Percentiles rank a stretch among this genome's conserved stretches.
Conservation (phyloP, 2,888 invertebrate genomes). For the Chloromyia formosa region DNA sequence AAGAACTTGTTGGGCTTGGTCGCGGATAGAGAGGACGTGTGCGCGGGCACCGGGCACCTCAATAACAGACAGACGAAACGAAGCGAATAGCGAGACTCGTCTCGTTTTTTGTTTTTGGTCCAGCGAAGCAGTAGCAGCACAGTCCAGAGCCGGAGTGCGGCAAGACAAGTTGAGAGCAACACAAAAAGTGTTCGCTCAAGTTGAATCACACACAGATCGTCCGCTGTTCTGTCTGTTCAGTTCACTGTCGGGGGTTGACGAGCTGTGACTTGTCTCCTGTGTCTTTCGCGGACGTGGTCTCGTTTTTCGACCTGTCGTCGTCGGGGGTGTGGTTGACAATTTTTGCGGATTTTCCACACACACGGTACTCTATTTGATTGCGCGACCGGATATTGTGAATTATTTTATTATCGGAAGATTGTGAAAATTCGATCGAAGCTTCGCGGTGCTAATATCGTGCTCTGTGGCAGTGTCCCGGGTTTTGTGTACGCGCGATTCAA, state of each 20-base stretch:
- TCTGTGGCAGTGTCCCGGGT: no score
- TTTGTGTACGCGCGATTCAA: no score
- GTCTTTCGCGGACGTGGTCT: background rate
- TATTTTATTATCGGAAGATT: background rate
- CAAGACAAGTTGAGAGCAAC: no score
- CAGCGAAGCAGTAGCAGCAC: background rate
- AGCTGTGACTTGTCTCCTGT: background rate
- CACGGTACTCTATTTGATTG: background rate
- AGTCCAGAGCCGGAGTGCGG: background rate
- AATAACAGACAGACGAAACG: background rate
- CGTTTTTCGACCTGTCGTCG: slow-evolving; percentile 3
- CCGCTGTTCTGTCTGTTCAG: background rate
- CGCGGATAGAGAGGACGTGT: background rate
- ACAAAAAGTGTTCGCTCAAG: background rate
- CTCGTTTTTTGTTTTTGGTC: slow-evolving; percentile 24
- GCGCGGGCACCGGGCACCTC: background rate
- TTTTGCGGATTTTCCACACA: slow-evolving; percentile 24
- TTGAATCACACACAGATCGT: background rate
- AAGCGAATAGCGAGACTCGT: background rate
- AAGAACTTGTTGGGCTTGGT: background rate
- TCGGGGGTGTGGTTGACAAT: slow-evolving; percentile 41
- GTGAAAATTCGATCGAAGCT: background rate
- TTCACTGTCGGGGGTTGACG: slow-evolving; percentile 33
- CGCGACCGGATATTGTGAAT: slow-evolving; percentile 15
- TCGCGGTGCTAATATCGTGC: no score